phyloP scores from a whole-genome alignment of 92 coral and sea anemone genomes.

The Desmophyllum pertusum region DNA sequence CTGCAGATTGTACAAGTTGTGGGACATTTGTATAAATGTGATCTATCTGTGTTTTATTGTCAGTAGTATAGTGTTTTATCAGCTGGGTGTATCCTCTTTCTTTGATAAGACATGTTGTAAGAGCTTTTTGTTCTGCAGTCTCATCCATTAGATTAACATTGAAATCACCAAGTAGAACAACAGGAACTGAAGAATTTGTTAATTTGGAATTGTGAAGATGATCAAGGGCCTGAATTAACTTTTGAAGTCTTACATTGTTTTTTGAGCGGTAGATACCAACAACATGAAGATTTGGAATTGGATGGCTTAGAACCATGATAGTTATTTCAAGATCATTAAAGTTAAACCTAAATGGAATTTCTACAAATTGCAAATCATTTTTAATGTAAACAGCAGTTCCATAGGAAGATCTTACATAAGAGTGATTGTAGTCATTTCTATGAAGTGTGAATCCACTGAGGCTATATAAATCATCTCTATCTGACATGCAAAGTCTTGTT shows the following conservation, averaged over 20 bases:
- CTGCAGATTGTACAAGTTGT: slow-evolving; percentile 48
- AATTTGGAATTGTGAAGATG: slow-evolving; percentile 45
- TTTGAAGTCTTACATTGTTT: slow-evolving; percentile 42
- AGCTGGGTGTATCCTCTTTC: slow-evolving; percentile 68
- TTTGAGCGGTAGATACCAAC: slow-evolving; percentile 74
- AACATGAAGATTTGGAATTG: slow-evolving; percentile 56
- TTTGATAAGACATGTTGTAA: slow-evolving; percentile 42
- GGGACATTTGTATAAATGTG: slow-evolving; percentile 70
- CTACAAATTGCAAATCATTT: slow-evolving; percentile 11
- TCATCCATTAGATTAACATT: no score
- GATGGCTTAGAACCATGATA: slow-evolving; percentile 42
- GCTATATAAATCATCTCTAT: slow-evolving; percentile 43
- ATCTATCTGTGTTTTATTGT: slow-evolving; percentile 64
- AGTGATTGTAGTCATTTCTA: no score
- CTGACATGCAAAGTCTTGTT: slow-evolving; percentile 50
- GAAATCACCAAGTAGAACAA: slow-evolving; percentile 45
- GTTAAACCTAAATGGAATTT: no score
- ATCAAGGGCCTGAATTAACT: slow-evolving; percentile 51
- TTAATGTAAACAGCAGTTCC: slow-evolving; percentile 42
- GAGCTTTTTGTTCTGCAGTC: slow-evolving; percentile 54
- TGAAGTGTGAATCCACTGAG: no score
- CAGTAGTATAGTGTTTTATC: slow-evolving; percentile 68
- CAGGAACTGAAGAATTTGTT: slow-evolving; percentile 21
- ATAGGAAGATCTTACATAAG: no score
- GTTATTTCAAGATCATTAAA: no score